Base-by-base conservation (phyloP, 2,113 vertebrate species). In the Clarias magur region DNA sequence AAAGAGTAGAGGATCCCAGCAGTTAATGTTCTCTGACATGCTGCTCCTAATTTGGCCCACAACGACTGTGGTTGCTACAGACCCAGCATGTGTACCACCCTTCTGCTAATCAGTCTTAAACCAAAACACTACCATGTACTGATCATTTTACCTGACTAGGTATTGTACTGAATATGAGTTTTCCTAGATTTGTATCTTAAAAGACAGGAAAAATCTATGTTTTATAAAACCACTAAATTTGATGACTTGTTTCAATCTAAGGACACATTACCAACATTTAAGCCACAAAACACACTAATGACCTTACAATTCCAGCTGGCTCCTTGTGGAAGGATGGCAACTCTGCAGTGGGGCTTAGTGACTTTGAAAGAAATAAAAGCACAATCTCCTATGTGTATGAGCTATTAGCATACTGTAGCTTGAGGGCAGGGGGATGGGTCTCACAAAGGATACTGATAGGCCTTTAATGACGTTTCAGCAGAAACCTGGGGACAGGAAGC, bases 381-480 rank as follows among this genome's bases (percentile, higher is more conserved):
- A 70, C 54, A 85, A 83, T 85, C 80, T 87, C 57, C 81, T 80
- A 23, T 80, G 30, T 80, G n/a, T 84, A 19, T 38, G 60, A 67
- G 73, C 38, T 73, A 85, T 88, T 92, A 87, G 82, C 85, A 89
- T 89, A 85, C 23, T 83, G 88, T 84, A 82, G 60, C 80, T 86
- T 67, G 5, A 83, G 70, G 80, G 63, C 34, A 48, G 72, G 85
- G 87, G 83, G 83, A 80, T 23, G 30, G 82, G 87, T 81, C 86
- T 84, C 57, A 82, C 88, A 87, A 89, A 91, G 89, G 89, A 86
- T 82, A 89, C 90, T 90, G 89, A 93, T 85, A 93, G 80, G 80
- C 79, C 89, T 90, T 92, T 92, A 94, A 95, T 95, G 91, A 94
- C 92, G 94, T 95, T 95, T 95, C 92, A 93, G 92, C 93, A 95